phyloP scores from a whole-genome alignment of 2,797 vertebrate species.

The Eulemur mongoz region DNA sequence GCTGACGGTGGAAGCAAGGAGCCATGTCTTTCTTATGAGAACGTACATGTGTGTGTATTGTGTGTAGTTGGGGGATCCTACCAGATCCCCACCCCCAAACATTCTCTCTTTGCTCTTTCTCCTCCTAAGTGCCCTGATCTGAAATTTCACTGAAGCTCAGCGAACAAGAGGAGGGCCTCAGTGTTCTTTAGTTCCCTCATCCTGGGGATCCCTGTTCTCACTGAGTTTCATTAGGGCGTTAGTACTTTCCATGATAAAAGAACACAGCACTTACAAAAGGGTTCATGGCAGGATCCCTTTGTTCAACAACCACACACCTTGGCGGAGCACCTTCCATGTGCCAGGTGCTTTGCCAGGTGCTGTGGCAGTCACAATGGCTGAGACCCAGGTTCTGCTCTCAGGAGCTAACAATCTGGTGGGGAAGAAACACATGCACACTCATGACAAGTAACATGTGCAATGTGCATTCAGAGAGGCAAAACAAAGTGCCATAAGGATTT shows the following conservation, averaged over 20 bases:
- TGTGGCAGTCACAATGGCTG: background rate
- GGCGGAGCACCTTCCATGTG: background rate
- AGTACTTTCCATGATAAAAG: background rate
- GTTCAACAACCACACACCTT: background rate
- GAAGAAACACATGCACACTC: background rate
- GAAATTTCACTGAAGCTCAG: background rate
- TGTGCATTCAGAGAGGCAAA: background rate
- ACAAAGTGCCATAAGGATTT: background rate
- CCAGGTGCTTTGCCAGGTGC: conserved; percentile 30
- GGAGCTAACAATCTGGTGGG: background rate
- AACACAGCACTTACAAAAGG: background rate
- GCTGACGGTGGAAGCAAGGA: background rate
- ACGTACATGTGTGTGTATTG: fast-evolving
- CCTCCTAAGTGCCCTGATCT: background rate
- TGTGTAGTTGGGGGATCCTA: too few species aligned
- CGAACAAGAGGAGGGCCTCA: background rate
- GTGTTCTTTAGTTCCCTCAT: background rate
- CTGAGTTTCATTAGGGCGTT: background rate
- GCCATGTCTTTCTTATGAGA: background rate
- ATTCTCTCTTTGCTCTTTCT: background rate
- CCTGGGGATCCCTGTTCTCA: background rate
- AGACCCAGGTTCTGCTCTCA: conserved; percentile 43
- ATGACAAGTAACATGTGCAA: background rate
- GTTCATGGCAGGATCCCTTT: background rate
- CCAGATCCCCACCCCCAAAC: background rate